Percentiles rank a stretch among this genome's conserved stretches.
These are phyloP conservation scores for Pocillopora damicornis DNA, from an alignment of 64 coral and sea anemone species.

Conservation along the genomic window DNA sequence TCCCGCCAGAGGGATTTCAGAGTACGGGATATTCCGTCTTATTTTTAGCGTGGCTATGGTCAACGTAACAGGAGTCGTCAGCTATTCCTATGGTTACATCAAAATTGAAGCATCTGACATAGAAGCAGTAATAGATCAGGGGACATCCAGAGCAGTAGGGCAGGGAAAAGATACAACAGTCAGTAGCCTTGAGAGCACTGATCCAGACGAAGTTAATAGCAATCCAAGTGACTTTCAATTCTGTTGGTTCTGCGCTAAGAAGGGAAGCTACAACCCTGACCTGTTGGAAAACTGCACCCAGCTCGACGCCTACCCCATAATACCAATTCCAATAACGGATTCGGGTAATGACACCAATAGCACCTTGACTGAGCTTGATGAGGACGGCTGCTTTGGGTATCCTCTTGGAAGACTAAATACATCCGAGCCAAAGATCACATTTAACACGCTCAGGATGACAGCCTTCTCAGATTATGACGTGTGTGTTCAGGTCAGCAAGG, in stretches of 20 bases:
- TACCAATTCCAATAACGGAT: not conserved
- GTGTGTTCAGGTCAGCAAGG: conserved; percentile 21
- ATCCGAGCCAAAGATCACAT: not conserved
- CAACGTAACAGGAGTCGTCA: conserved; percentile 22
- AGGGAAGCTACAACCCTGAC: not conserved
- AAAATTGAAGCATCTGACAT: conserved; percentile 32
- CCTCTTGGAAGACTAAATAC: conserved; percentile 36
- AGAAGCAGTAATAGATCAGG: conserved; percentile 11
- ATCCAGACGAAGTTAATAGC: conserved; percentile 40
- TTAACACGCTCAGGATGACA: conserved; percentile 33
- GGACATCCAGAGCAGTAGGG: conserved; percentile 42
- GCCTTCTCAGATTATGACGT: conserved; percentile 31
- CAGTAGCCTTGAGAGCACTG: not conserved
- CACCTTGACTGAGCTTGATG: not conserved
- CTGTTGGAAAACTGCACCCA: conserved; percentile 28
- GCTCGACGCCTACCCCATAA: not conserved
- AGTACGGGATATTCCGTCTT: conserved; percentile 18
- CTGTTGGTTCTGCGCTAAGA: conserved; percentile 53
- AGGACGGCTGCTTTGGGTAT: conserved; percentile 54
- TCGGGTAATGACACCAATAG: not conserved
- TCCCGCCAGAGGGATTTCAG: not conserved
- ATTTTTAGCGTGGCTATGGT: conserved; percentile 35
- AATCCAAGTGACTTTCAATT: not conserved
- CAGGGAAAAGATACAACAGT: conserved; percentile 14
- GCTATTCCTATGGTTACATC: conserved; percentile 19